These are phyloP conservation scores for Stichodactyla mertensii DNA, from an alignment of 64 coral and sea anemone genomes.

Conservation along the genomic window DNA sequence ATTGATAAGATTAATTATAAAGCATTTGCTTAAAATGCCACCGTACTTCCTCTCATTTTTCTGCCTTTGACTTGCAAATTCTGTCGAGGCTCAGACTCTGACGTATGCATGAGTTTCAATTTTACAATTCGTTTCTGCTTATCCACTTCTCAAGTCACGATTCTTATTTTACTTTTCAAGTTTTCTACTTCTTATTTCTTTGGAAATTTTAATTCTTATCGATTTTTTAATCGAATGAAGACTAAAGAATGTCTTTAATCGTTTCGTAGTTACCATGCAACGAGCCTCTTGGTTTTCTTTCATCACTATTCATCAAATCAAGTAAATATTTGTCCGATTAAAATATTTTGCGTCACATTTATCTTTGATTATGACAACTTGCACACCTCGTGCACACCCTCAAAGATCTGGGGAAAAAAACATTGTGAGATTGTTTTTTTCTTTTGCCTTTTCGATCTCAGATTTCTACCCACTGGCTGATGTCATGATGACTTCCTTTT, in stretches of 20 bases:
- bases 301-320: background rate
- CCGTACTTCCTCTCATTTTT: no score
- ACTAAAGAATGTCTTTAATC: background rate
- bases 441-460: background rate
- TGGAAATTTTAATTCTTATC: background rate
- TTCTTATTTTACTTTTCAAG: background rate
- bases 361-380: background rate
- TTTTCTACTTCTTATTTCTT: background rate
- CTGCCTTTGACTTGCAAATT: no score
- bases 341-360: background rate
- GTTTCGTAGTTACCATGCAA: background rate
- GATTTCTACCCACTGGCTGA: background rate
- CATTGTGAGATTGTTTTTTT: background rate
- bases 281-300: background rate
- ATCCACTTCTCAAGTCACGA: background rate
- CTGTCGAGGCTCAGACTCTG: background rate
- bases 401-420: background rate
- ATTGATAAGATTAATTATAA: slow-evolving; percentile 1
- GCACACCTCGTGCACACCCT: slow-evolving; percentile 11
- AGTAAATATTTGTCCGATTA: background rate
- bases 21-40: background rate
- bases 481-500: background rate
- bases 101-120: background rate
- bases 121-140: background rate
- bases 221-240: background rate